Base-by-base conservation (phyloP, 2,888 invertebrate genomes). In the Hirudinaria manillensis region DNA sequence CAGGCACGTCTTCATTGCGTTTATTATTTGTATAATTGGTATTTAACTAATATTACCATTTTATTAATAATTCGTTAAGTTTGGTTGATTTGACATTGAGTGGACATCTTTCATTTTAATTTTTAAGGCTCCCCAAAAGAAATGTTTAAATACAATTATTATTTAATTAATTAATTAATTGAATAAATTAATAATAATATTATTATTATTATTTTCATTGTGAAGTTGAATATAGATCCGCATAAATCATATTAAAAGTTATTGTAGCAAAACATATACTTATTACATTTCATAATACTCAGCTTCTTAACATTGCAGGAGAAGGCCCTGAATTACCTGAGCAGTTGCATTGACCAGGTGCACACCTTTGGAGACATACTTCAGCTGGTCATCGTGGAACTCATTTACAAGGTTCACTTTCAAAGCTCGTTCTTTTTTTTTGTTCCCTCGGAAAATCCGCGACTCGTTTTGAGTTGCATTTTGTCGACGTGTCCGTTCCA, bases 301-400 rank as follows among this genome's bases (percentile, higher is more conserved):
- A n/a, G n/a, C n/a, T n/a, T n/a, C n/a, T n/a, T n/a, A n/a, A n/a
- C n/a, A 45, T 45, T 61, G 6, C 93, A 96, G 86, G 94, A 94
- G 81, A 88, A 93, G 65, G 99, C 99, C 0, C 87, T 99, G 61
- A 89, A 92, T 75, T 99, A 97, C 86, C 88, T 99, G 73, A 91
- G 94, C 21, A 92, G 93, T 0, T 92, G 97, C 83, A 90, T 99
- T 71, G 97, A 98, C 84, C 82, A 91, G 90, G 96, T 99, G 75
- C 86, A 84, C 77, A 94, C 85, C n/a, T 88, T 99, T 84, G 97
- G 97, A 2, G 99, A 99, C 84, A 99, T 98, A 79, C 87, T 99
- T 72, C 99, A 99, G 86, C 88, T 99, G 77, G 97, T 99, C 21
- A 99, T 99, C 82, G 99, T 99, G 0, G 99, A 99, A 86, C 89